phyloP scores from a whole-genome alignment of 64 coral and sea anemone species.

The Pocillopora damicornis region DNA sequence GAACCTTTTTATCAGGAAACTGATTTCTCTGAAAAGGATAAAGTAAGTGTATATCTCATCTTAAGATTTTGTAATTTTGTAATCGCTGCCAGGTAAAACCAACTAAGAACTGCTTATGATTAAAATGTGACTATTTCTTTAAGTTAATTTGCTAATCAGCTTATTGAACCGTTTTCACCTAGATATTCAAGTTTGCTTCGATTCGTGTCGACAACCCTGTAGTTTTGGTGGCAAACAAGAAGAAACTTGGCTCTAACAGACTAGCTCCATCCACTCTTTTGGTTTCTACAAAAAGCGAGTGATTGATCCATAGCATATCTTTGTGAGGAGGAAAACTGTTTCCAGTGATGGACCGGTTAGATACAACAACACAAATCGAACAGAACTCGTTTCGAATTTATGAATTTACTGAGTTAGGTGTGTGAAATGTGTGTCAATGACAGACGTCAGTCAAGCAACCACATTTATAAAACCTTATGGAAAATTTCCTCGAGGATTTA shows the following conservation, averaged over 20 bases:
- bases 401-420: too few species aligned
- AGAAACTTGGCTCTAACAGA: slow-evolving; percentile 79
- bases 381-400: too few species aligned
- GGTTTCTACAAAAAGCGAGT: slow-evolving; percentile 89
- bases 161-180: neutral
- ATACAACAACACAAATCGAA: neutral
- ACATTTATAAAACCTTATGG: too few species aligned
- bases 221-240: slow-evolving; percentile 94
- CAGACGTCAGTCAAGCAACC: too few species aligned
- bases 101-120: too few species aligned
- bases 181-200: slow-evolving; percentile 80
- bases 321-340: neutral
- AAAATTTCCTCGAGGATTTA: too few species aligned
- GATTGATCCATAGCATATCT: neutral
- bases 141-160: neutral
- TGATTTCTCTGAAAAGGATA: slow-evolving; percentile 68
- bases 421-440: too few species aligned
- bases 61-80: too few species aligned
- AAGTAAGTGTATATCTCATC: slow-evolving; percentile 26
- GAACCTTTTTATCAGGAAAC: slow-evolving; percentile 90
- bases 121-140: neutral
- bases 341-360: neutral
- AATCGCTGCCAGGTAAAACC: too few species aligned
- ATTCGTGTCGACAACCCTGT: slow-evolving; percentile 89
- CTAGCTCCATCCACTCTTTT: slow-evolving; percentile 81